A percentile compares a stretch with the other conserved stretches of the same genome.
These are phyloP conservation scores for Dolichotis patagonum DNA, from an alignment of 2,113 vertebrate genomes.

Conservation along the genomic window DNA sequence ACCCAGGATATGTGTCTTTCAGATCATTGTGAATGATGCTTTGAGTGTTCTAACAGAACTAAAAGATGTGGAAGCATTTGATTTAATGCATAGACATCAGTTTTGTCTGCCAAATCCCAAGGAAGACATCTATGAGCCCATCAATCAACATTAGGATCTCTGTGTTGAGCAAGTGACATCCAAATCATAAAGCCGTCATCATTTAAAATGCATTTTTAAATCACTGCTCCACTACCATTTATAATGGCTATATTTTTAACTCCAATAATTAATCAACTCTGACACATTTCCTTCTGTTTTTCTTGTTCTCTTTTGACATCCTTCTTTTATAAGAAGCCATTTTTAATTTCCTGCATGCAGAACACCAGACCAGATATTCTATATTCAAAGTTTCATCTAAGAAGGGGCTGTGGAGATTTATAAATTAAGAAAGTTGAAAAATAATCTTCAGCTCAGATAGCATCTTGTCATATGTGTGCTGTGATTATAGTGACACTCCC, in stretches of 20 bases:
- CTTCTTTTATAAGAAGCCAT: conserved; percentile 76
- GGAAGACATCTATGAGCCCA: conserved; percentile 70
- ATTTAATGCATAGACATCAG: conserved; percentile 71
- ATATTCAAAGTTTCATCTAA: conserved; percentile 63
- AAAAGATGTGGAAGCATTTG: conserved; percentile 69
- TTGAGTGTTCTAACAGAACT: conserved; percentile 73
- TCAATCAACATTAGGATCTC: conserved; percentile 72
- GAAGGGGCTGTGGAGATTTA: conserved; percentile 58
- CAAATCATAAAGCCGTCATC: conserved; percentile 74
- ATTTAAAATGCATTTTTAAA: conserved; percentile 71
- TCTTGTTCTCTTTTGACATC: conserved; percentile 63
- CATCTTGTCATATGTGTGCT: conserved; percentile 57
- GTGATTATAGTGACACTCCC: conserved; percentile 57
- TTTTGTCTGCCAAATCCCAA: conserved; percentile 71
- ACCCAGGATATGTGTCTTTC: conserved; percentile 56
- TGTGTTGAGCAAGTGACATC: conserved; percentile 68
- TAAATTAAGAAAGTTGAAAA: conserved; percentile 73
- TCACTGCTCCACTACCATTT: conserved; percentile 69
- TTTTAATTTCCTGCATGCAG: conserved; percentile 83
- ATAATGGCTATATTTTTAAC: conserved; percentile 71
- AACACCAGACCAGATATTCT: conserved; percentile 66
- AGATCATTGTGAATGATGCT: conserved; percentile 73
- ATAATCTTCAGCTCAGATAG: conserved; percentile 71
- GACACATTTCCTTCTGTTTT: conserved; percentile 47
- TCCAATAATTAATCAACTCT: conserved; percentile 81